Conservation (phyloP, 2,797 vertebrate species). For the Falco rusticolus region DNA sequence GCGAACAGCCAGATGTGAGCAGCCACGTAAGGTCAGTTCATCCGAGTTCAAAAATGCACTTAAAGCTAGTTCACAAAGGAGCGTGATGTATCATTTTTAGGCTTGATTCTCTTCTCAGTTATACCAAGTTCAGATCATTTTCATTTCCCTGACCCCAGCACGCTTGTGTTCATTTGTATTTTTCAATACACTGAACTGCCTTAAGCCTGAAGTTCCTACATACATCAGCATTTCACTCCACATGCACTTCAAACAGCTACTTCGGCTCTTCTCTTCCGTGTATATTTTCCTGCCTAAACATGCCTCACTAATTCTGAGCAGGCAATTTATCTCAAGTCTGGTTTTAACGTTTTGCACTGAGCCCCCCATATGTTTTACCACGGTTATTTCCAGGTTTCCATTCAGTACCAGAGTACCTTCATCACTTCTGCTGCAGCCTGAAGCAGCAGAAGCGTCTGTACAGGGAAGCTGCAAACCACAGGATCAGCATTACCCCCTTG, state of each 20-base stretch:
- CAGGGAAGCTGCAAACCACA: neutral
- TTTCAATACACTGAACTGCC: neutral
- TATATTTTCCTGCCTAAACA: neutral
- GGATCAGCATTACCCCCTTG: neutral
- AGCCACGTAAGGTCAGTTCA: neutral
- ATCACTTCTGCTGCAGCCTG: neutral
- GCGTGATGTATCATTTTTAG: accelerated
- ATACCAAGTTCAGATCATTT: neutral
- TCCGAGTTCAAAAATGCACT: accelerated
- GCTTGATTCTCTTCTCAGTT: neutral
- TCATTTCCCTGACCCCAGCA: neutral
- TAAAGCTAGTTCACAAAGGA: neutral
- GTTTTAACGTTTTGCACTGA: neutral
- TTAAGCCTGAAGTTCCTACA: neutral
- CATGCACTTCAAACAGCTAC: neutral
- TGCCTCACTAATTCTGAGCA: neutral
- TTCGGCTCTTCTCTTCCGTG: neutral
- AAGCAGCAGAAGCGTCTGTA: neutral
- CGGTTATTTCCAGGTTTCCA: neutral
- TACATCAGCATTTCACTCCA: neutral
- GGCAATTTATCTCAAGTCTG: neutral
- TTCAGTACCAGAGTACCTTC: neutral
- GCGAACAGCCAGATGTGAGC: neutral
- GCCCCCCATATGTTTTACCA: neutral
- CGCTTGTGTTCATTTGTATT: neutral